Base-by-base conservation (phyloP, 23 tunicate genomes). In the Clavelina lepadiformis region DNA sequence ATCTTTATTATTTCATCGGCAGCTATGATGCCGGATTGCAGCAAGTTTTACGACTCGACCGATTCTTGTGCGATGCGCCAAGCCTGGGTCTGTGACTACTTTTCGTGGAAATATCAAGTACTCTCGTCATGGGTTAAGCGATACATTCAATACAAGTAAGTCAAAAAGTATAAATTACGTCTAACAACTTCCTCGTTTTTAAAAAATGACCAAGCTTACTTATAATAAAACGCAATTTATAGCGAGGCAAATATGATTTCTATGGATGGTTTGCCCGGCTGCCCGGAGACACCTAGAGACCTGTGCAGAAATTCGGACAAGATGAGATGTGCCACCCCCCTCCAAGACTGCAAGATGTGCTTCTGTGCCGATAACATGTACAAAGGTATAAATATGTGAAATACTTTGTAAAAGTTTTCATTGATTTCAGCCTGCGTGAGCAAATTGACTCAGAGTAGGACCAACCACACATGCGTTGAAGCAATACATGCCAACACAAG, bases 61-160 rank as follows among this genome's bases (percentile, higher is more conserved):
- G 29, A 36, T 11, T 13, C 35, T 5, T 78, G 84, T 56, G 58
- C 29, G 13, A 28, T 28, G 73, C 62, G 63, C 2, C 53, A 31
- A 31, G 84, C 76, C 57, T 78, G 84, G 84, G 7, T 68, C 3
- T 78, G 84, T 46, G 84, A 78, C 30, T 68, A 68, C 46, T 68
- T 68, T 29, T 68, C 30, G 49, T 78, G 84, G 84, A 78, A 67
- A 33, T 5, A 50, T 34, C 59, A 78, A 2, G 58, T 78, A 27
- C 54, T 56, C 28, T 20, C 59, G 11, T 2, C 15, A 7, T 74
- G 71, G 71, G 2, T 63, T 5, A 5, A 3, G 2, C 47, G 50
- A 31, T 74, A 46, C 61, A 29, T 20, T 5, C 33, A 63, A 3
- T 51, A 74, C 61, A 20, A 6, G 81, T 74, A 63, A 74, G 72